phyloP scores from a whole-genome alignment of 2,113 vertebrate genomes.

The Eulemur macaco region DNA sequence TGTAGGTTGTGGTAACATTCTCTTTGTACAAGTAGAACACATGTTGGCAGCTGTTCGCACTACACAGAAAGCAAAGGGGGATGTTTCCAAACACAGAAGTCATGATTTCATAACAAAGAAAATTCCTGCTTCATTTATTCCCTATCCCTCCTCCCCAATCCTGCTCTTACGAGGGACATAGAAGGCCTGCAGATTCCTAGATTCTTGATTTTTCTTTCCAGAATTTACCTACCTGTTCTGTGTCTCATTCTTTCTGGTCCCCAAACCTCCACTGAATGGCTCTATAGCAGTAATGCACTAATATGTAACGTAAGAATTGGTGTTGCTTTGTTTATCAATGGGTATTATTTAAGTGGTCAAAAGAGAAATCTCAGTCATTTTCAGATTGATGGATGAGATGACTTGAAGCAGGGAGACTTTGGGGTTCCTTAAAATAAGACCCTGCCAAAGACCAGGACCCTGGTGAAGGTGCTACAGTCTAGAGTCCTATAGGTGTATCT shows the following conservation, averaged over 20 bases:
- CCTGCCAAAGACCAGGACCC: background rate
- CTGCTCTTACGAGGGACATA: background rate
- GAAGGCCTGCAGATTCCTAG: background rate
- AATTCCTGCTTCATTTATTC: background rate
- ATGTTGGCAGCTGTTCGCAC: background rate
- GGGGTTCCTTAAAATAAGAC: background rate
- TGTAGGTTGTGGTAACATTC: background rate
- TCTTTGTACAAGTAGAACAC: background rate
- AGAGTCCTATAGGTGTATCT: background rate
- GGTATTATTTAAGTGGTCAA: background rate
- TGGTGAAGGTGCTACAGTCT: background rate
- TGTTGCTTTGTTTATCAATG: background rate
- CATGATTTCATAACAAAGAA: background rate
- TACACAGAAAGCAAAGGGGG: background rate
- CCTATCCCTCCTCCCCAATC: fast-evolving
- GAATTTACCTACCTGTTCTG: background rate
- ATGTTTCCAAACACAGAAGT: background rate
- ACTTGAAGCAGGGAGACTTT: background rate
- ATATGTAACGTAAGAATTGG: background rate
- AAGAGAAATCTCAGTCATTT: background rate
- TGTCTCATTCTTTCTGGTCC: background rate
- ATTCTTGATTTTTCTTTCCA: background rate
- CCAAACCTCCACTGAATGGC: background rate
- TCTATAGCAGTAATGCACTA: background rate
- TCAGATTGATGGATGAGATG: background rate